Conservation (phyloP, 2,888 invertebrate species). For the Platypus cylindrus region DNA sequence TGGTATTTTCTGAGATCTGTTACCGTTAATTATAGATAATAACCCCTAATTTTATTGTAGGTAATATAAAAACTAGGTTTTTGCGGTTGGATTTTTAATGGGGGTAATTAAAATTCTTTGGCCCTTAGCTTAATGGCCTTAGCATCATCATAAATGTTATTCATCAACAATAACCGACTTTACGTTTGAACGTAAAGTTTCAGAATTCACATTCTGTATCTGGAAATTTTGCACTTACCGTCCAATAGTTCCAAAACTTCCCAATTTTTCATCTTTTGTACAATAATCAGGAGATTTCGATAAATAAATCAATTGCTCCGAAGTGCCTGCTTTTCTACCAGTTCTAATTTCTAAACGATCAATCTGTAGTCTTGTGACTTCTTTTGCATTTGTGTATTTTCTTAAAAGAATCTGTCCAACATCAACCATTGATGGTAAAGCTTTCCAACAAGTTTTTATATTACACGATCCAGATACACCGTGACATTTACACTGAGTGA, state of each 20-base stretch:
- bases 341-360: slow-evolving; percentile 11
- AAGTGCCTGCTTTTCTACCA: slow-evolving; percentile 23
- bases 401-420: slow-evolving; percentile 44
- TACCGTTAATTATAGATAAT: too few relatives aligned
- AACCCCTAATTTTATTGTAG: too few relatives aligned
- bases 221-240: too few relatives aligned
- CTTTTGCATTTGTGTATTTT: slow-evolving; percentile 44
- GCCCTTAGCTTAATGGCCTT: too few relatives aligned
- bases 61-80: too few relatives aligned
- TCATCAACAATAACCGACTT: too few relatives aligned
- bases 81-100: too few relatives aligned
- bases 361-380: slow-evolving; percentile 27
- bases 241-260: slow-evolving; percentile 64
- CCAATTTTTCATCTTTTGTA: slow-evolving; percentile 55
- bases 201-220: too few relatives aligned
- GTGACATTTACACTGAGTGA: slow-evolving; percentile 67
- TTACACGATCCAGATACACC: slow-evolving; percentile 76
- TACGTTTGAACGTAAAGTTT: too few relatives aligned
- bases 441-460: slow-evolving; percentile 70
- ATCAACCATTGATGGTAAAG: slow-evolving; percentile 47
- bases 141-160: too few relatives aligned
- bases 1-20: too few relatives aligned
- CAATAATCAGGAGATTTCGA: slow-evolving; percentile 78
- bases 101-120: too few relatives aligned
- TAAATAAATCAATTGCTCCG: slow-evolving; percentile 57